Evolutionary conservation across 2,797 vertebrate species (phyloP).

Genomic region (Coreius guichenoti): DNA sequence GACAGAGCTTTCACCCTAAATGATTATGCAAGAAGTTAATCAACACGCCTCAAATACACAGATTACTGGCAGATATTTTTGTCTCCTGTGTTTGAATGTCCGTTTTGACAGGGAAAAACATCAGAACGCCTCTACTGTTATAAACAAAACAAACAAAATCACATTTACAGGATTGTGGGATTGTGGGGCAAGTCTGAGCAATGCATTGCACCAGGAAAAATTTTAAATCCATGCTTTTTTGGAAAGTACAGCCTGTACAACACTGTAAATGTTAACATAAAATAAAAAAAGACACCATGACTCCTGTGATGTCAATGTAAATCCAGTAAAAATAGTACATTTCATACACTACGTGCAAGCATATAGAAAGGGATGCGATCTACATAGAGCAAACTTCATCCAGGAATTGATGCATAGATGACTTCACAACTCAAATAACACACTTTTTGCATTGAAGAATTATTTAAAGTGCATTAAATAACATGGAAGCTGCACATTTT

Average conservation of each 20-base stretch:
- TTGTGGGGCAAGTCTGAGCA: background rate
- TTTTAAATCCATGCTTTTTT: background rate
- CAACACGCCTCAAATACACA: slow-evolving; percentile 1
- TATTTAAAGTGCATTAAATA: background rate
- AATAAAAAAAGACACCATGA: background rate
- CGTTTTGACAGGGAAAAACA: background rate
- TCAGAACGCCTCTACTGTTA: background rate
- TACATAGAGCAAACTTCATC: background rate
- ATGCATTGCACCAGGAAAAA: background rate
- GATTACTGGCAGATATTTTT: slow-evolving; percentile 18
- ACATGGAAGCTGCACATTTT: background rate
- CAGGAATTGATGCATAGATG: background rate
- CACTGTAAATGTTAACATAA: background rate
- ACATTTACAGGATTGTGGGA: background rate
- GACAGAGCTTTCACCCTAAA: slow-evolving; percentile 1
- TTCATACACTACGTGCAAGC: background rate
- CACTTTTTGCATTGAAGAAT: background rate
- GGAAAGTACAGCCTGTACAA: background rate
- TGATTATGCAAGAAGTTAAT: slow-evolving; percentile 28
- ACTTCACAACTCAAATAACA: background rate
- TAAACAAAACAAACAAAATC: background rate
- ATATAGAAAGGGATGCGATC: background rate
- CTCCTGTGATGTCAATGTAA: background rate
- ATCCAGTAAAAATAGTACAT: background rate
- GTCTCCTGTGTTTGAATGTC: background rate